phyloP scores from a whole-genome alignment of 2,113 vertebrate genomes.

The Aepyceros melampus region DNA sequence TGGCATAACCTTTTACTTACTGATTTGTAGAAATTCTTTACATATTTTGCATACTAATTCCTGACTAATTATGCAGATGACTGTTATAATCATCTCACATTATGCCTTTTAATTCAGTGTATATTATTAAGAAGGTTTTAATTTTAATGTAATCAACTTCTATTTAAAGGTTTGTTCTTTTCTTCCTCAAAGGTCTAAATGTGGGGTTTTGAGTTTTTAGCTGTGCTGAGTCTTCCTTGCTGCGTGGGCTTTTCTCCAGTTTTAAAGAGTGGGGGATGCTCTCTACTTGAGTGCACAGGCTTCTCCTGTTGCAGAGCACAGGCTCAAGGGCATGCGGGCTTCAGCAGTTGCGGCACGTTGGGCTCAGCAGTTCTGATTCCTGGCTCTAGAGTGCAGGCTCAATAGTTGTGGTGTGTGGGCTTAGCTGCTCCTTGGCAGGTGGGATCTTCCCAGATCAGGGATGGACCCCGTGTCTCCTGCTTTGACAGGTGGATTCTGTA shows the following conservation, averaged over 20 bases:
- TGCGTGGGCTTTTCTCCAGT: background rate
- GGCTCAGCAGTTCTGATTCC: fast-evolving
- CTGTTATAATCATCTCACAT: background rate
- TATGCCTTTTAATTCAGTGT: background rate
- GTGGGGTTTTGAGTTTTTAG: background rate
- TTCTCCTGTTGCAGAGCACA: background rate
- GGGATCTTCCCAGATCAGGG: background rate
- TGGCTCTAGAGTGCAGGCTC: background rate
- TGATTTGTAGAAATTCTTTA: background rate
- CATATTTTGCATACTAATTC: background rate
- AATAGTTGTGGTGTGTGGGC: background rate
- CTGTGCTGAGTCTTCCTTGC: background rate
- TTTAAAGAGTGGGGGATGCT: background rate
- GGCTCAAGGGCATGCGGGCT: fast-evolving
- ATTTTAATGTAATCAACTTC: background rate
- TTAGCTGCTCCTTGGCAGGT: background rate
- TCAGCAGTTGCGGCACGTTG: fast-evolving
- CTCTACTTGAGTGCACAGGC: background rate
- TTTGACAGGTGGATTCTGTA: background rate
- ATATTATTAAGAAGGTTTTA: background rate
- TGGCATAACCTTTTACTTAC: background rate
- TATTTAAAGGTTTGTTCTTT: background rate
- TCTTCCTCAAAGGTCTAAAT: background rate
- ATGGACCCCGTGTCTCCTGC: background rate
- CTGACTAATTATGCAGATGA: background rate